Conservation (phyloP, 2,797 vertebrate species). For the Stomatorhinus walkeri region DNA sequence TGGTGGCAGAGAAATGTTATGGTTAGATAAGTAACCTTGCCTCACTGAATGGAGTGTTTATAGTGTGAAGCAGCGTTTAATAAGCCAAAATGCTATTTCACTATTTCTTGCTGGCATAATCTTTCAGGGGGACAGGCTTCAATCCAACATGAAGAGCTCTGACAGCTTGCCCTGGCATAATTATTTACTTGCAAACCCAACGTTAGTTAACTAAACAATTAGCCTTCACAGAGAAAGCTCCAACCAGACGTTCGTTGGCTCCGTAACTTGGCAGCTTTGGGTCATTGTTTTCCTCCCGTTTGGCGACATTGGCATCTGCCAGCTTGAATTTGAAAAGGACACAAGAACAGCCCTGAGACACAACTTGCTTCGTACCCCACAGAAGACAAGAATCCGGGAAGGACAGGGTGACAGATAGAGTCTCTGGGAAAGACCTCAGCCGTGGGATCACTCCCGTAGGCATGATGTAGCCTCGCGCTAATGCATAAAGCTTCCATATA, state of each 20-base stretch:
- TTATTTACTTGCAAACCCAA: conserved; percentile 1
- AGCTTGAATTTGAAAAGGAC: neutral
- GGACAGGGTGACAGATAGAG: neutral
- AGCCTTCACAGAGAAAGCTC: neutral
- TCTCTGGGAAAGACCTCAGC: neutral
- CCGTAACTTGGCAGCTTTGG: neutral
- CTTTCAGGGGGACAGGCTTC: neutral
- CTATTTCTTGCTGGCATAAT: neutral
- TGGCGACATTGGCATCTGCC: neutral
- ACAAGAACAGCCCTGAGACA: neutral
- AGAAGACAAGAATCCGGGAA: neutral
- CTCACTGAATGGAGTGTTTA: neutral
- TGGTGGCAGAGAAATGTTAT: neutral
- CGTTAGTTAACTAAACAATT: neutral
- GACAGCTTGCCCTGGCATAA: neutral
- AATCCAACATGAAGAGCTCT: neutral
- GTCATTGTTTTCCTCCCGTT: neutral
- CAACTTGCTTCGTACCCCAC: neutral
- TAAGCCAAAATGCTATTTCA: neutral
- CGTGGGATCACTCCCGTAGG: neutral
- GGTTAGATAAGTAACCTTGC: conserved; percentile 18
- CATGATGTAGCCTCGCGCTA: neutral
- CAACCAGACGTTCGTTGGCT: neutral
- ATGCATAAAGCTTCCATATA: neutral
- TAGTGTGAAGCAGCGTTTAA: neutral